These are phyloP conservation scores for Aphodius sticticus DNA, from an alignment of 2,888 invertebrate genomes.

Conservation along the genomic window DNA sequence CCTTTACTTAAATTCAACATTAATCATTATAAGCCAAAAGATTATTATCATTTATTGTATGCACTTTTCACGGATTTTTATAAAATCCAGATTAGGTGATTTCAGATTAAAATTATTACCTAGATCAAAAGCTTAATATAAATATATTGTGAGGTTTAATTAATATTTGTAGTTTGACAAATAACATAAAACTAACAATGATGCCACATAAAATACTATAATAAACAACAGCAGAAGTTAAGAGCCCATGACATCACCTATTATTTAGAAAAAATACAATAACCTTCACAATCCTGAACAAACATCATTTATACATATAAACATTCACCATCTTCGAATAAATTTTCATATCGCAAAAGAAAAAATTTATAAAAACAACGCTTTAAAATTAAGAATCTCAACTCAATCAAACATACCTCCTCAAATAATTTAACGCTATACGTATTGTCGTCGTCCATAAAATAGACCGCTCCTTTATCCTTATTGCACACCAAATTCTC, in stretches of 20 bases:
- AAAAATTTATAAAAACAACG: too few relatives aligned
- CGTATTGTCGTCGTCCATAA: conserved; percentile 97
- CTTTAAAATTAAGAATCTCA: background rate
- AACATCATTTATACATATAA: conserved; percentile 10
- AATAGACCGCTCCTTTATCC: conserved; percentile 82
- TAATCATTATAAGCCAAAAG: too few relatives aligned
- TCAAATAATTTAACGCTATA: conserved; percentile 89
- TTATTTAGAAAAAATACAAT: background rate
- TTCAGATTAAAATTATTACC: too few relatives aligned
- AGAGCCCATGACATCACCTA: background rate
- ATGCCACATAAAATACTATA: background rate
- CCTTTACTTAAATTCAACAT: too few relatives aligned
- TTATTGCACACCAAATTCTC: conserved; percentile 64
- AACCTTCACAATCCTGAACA: conserved; percentile 16
- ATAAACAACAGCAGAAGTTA: background rate
- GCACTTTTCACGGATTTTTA: too few relatives aligned
- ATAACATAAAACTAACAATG: too few relatives aligned
- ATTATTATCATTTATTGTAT: too few relatives aligned
- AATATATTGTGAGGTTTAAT: too few relatives aligned
- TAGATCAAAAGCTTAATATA: too few relatives aligned
- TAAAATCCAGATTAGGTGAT: too few relatives aligned
- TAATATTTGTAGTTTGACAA: too few relatives aligned
- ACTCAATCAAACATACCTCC: conserved; percentile 67
- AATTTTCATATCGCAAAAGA: background rate
- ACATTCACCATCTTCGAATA: background rate